Conservation (phyloP, 2,888 invertebrate genomes). For the Meteorus cinctellus region DNA sequence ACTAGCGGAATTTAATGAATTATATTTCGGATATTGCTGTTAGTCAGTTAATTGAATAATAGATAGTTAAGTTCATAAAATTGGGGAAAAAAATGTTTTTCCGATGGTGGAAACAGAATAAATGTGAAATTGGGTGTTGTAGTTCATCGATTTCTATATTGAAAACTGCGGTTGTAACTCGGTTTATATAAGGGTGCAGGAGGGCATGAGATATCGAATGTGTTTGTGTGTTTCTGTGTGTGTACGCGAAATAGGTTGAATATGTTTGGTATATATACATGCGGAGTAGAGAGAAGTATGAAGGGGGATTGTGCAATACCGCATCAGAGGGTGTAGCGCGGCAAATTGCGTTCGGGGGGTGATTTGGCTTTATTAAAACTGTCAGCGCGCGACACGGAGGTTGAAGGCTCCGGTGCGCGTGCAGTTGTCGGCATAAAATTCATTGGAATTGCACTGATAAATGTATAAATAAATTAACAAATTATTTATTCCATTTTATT, state of each 20-base stretch:
- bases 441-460: slow-evolving; percentile 52
- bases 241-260: background rate
- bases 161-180: slow-evolving; percentile 4
- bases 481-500: background rate
- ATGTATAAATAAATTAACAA: slow-evolving; percentile 49
- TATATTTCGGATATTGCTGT: too few relatives aligned
- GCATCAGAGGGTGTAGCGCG: slow-evolving; percentile 12
- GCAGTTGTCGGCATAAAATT: slow-evolving; percentile 55
- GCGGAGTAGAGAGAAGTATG: slow-evolving; percentile 1
- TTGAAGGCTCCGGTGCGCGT: slow-evolving; percentile 53
- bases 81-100: background rate
- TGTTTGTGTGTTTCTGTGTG: background rate
- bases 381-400: slow-evolving; percentile 49
- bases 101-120: background rate
- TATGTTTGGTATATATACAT: slow-evolving; percentile 15
- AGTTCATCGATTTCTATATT: slow-evolving; percentile 29
- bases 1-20: too few relatives aligned
- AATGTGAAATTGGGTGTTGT: slow-evolving; percentile 26
- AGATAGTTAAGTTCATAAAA: too few relatives aligned
- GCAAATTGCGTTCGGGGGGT: slow-evolving; percentile 49
- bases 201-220: background rate
- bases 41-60: too few relatives aligned
- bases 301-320: background rate
- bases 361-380: slow-evolving; percentile 59
- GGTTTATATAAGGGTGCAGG: background rate